Evolutionary conservation across 2,113 vertebrate genomes (phyloP), one percentile per base, ranked within the genome.

Genomic region (Rattus rattus): DNA sequence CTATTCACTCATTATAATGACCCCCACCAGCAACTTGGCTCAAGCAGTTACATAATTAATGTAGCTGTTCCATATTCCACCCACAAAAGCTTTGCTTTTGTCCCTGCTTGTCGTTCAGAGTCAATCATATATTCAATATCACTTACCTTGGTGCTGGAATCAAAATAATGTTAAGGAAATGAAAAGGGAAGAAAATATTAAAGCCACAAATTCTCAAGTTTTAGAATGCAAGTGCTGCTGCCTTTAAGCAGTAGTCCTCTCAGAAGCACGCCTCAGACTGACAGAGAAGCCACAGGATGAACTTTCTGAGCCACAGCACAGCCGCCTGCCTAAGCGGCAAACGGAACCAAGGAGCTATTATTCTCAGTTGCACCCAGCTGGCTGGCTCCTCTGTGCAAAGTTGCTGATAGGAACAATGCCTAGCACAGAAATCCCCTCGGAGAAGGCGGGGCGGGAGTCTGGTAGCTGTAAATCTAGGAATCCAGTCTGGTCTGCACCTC

Each of bases 81-180:
- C 96, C 98, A 96, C 95, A 94, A 96, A 92, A 76, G 91, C 91
- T 97, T 96, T 95, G 97, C 92, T 97, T 97, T 91, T 97, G 96
- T 98, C 97, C 91, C 96, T 94, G 87, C 89, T 92, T 95, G 79
- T 94, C 30, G 0, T 80, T 84, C 92, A 96, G 39, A 97, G 92
- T 95, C 97, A 97, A 65, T 95, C 86, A 96, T 70, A 92, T 33
- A 94, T 72, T 96, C 43, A 5, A 80, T 49, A 97, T 33, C 95
- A 99, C 99, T 99, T 99, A 99, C 99, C 98, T 99, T 97, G 92
- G 47, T 96, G 96, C 97, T 98, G 97, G 81, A 98, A 98, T 96
- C 95, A 98, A 98, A 98, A 98, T 36, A 97, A 98, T 96, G 61
- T 97, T 98, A 98, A 98, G 65, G 36, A 98, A 98, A 94, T 0